Base-by-base conservation (phyloP, 2,797 vertebrate species). In the Brachyalestes nurse region DNA sequence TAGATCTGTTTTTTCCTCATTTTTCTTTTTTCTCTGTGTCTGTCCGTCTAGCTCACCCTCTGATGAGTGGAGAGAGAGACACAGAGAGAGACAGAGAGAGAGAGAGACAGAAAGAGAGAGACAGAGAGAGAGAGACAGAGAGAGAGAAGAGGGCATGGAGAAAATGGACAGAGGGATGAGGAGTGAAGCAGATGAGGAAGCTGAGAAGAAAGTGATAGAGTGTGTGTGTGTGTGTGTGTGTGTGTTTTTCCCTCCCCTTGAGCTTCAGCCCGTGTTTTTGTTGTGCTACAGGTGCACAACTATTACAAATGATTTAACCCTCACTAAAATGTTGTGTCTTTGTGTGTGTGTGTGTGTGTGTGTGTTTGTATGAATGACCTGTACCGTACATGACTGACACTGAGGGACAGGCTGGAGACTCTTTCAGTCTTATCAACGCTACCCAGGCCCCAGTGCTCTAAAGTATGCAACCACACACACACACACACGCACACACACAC, bases 341-440 rank as follows among this genome's bases (percentile, higher is more conserved):
- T 73, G 67, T 45, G 66, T 70, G 70, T 80, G 72, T 34, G 75
- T 58, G 62, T 73, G 83, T 62, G 67, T 64, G 45, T 72, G 42
- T 75, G 77, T 82, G 79, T 75, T 40, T 71, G 60, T 25, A 38
- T 74, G 45, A 75, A 77, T 86, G 83, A 79, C 77, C 66, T 28
- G 65, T 82, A 60, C 57, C 69, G 78, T 77, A 51, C 47, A 64
- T 67, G 73, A 80, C 75, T 82, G 78, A 83, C 79, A 78, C 78
- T 91, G 92, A 92, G 90, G 92, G 91, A 92, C 90, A 90, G 91
- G 90, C 92, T 90, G 88, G 90, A 90, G 91, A 89, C 91, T 91
- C 92, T 90, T 89, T 89, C 86, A 91, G 90, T 88, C 93, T 94
- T 93, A 94, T 94, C 93, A 83, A 92, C 91, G 91, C 88, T 89